Evolutionary conservation across 2,888 invertebrate species (phyloP).

Genomic region (Lepetodrilus schrolli): DNA sequence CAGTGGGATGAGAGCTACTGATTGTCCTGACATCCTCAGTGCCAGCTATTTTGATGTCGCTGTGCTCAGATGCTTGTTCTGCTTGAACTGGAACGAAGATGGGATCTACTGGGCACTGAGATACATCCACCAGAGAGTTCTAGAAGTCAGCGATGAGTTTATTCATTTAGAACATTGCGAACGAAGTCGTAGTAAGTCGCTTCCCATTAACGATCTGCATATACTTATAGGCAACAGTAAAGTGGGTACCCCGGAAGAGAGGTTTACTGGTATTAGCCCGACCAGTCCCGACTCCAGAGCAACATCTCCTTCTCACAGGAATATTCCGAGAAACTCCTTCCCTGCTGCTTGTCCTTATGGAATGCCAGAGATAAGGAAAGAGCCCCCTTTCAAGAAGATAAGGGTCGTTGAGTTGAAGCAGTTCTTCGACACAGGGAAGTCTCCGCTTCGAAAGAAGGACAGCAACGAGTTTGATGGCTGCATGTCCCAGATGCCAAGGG

Average conservation of each 20-base stretch:
- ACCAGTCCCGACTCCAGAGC: slow-evolving; percentile 27
- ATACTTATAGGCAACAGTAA: slow-evolving; percentile 41
- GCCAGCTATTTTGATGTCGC: slow-evolving; percentile 98
- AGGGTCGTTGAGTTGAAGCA: slow-evolving; percentile 93
- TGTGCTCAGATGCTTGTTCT: slow-evolving; percentile 94
- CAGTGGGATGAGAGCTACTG: slow-evolving; percentile 61
- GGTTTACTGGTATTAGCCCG: slow-evolving; percentile 11
- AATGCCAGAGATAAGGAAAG: slow-evolving; percentile 54
- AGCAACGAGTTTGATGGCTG: slow-evolving; percentile 39
- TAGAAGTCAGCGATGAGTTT: slow-evolving; percentile 90
- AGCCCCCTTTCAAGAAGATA: slow-evolving; percentile 78
- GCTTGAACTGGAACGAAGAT: slow-evolving; percentile 98
- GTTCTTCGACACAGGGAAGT: slow-evolving; percentile 85
- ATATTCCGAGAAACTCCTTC: slow-evolving; percentile 29
- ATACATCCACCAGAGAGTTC: slow-evolving; percentile 79
- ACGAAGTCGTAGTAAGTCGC: slow-evolving; percentile 90
- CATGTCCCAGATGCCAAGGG: slow-evolving; percentile 33
- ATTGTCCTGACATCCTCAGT: slow-evolving; percentile 65
- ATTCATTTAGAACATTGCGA: slow-evolving; percentile 83
- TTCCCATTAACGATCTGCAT: slow-evolving; percentile 79
- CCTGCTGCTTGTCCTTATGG: slow-evolving; percentile 1
- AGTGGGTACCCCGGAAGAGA: slow-evolving; percentile 32
- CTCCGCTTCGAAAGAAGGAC: slow-evolving; percentile 43
- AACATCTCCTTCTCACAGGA: slow-evolving; percentile 26
- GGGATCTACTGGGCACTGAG: slow-evolving; percentile 95